These are phyloP conservation scores for Brenthis hecate DNA, from an alignment of 2,888 invertebrate genomes.

Conservation along the genomic window DNA sequence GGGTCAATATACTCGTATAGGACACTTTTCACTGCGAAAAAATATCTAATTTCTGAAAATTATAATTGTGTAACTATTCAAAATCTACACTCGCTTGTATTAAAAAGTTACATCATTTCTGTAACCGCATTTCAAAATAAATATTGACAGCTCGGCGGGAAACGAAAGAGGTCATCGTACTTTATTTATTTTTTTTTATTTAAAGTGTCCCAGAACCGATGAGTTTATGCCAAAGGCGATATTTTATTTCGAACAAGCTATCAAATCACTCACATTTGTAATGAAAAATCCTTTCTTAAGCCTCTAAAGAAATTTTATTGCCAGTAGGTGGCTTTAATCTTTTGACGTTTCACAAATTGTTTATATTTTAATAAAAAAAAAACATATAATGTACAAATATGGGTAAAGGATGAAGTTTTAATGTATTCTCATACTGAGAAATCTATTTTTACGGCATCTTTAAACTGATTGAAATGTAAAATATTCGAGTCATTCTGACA, in stretches of 20 bases:
- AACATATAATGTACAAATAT: slow-evolving; percentile 30
- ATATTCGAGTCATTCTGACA: slow-evolving; percentile 7
- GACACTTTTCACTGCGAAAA: too few species aligned
- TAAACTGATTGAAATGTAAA: slow-evolving; percentile 11
- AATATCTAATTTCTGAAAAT: too few species aligned
- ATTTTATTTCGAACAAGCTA: slow-evolving; percentile 42
- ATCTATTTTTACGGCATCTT: slow-evolving; percentile 24
- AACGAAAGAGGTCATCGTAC: slow-evolving; percentile 59
- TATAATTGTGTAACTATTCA: not conserved
- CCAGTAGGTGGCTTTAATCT: slow-evolving; percentile 31
- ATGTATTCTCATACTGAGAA: slow-evolving; percentile 19
- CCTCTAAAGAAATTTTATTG: slow-evolving; percentile 35
- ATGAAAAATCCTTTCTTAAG: slow-evolving; percentile 30
- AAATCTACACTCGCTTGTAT: slow-evolving; percentile 4
- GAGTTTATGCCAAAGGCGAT: slow-evolving; percentile 54
- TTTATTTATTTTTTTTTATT: slow-evolving; percentile 58
- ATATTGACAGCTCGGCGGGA: slow-evolving; percentile 66
- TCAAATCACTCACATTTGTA: slow-evolving; percentile 36
- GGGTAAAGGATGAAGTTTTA: slow-evolving; percentile 20
- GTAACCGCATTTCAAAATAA: slow-evolving; percentile 44
- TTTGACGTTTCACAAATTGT: slow-evolving; percentile 35
- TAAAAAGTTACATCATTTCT: slow-evolving; percentile 17
- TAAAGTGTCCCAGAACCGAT: slow-evolving; percentile 53
- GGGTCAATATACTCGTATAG: too few species aligned
- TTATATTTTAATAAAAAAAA: slow-evolving; percentile 24